Conservation (phyloP, 2,888 invertebrate genomes). For the Latheticus oryzae region DNA sequence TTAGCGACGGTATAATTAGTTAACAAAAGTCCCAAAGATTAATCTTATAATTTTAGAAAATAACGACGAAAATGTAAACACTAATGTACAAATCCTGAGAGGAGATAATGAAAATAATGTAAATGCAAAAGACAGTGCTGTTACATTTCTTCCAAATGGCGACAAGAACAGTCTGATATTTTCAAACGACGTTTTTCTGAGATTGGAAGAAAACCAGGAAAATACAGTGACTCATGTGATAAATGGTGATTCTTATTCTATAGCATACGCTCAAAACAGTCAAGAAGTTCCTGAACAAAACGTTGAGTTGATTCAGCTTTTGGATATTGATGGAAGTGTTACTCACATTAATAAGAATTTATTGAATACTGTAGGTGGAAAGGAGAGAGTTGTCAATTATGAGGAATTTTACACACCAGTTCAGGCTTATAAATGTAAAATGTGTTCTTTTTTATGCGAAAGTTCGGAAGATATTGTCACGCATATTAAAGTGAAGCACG, state of each 20-base stretch:
- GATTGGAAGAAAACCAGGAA: constrained; percentile 33
- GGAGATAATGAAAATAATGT: constrained; percentile 26
- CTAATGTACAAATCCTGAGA: constrained; percentile 19
- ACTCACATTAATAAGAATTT: constrained; percentile 48
- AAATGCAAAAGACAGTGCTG: constrained; percentile 5
- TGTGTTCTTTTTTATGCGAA: constrained; percentile 60
- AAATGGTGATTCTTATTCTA: constrained; percentile 33
- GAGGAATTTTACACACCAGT: constrained; percentile 55
- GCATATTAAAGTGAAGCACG: constrained; percentile 56
- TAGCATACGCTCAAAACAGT: constrained; percentile 19
- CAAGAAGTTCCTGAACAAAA: constrained; percentile 34
- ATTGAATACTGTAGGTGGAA: constrained; percentile 21
- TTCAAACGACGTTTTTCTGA: constrained; percentile 51
- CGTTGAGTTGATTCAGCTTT: constrained; percentile 52
- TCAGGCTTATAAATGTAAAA: constrained; percentile 61
- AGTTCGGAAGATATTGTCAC: constrained; percentile 54
- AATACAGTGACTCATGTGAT: constrained; percentile 31
- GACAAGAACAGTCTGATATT: constrained; percentile 50
- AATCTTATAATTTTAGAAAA: constrained; percentile 7
- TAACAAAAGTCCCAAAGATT: not conserved
- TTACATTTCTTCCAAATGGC: constrained; percentile 27
- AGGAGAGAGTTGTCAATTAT: constrained; percentile 37
- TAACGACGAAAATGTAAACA: constrained; percentile 11
- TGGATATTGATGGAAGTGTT: constrained; percentile 54
- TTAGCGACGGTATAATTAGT: constrained; percentile 49